Evolutionary conservation across 2,113 vertebrate genomes (phyloP).

Genomic region (Mus pahari): DNA sequence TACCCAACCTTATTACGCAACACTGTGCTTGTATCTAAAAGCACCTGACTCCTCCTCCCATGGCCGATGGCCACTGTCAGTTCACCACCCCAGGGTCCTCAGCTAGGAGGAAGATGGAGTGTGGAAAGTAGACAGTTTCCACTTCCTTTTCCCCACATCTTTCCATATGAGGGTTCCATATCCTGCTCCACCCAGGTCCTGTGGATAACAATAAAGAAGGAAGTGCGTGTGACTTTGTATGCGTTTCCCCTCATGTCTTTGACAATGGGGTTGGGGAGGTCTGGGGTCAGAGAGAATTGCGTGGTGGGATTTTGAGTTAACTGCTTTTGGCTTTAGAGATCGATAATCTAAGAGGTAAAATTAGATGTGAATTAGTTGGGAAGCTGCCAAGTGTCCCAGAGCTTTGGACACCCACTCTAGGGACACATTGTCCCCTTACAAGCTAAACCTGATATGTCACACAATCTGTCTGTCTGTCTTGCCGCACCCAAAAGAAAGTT

Average conservation of each 20-base stretch:
- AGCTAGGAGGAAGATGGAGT: background rate
- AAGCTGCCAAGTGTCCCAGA: background rate
- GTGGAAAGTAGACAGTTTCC: background rate
- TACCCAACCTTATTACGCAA: constrained; percentile 94
- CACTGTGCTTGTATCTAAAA: constrained; percentile 93
- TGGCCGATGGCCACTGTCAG: background rate
- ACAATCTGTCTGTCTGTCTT: background rate
- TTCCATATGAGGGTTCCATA: background rate
- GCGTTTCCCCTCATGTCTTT: constrained; percentile 5
- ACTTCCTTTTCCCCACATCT: background rate
- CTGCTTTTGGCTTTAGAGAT: background rate
- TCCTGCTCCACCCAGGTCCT: background rate
- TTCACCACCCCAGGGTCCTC: background rate
- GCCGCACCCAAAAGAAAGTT: background rate
- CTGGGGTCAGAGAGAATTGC: background rate
- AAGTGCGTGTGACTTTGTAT: constrained; percentile 30
- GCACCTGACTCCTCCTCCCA: background rate
- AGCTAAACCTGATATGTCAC: background rate
- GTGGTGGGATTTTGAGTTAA: background rate
- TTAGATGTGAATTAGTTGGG: background rate
- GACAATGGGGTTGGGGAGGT: background rate
- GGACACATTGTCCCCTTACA: background rate
- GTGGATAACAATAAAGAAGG: constrained; percentile 73
- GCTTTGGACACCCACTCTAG: background rate
- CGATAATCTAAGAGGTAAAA: background rate